A percentile compares a stretch with the other conserved stretches of the same genome.
Evolutionary conservation across 1,140 invertebrate genomes (phyloP).

Genomic region (Cotesia glomerata): DNA sequence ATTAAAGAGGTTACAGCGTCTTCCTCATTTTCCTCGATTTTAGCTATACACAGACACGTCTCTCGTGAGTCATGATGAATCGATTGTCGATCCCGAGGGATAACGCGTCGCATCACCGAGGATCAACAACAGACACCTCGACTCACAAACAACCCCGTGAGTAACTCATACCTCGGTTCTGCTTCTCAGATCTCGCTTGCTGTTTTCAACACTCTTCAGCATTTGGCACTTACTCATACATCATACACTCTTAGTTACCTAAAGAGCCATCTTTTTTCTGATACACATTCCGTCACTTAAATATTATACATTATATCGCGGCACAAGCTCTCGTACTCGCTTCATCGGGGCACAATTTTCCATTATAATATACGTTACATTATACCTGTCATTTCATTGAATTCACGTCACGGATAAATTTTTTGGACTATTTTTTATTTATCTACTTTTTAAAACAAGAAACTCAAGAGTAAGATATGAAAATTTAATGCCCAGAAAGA

Average conservation of each 20-base stretch:
- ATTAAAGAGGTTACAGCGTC: conserved; percentile 12
- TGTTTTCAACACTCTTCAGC: background rate
- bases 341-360: background rate
- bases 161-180: background rate
- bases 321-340: background rate
- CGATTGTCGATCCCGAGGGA: conserved; percentile 58
- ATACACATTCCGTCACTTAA: conserved; percentile 16
- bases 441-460: no score
- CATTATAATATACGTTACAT: background rate
- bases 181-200: background rate
- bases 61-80: conserved; percentile 50
- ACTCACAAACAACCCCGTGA: conserved; percentile 27
- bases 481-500: no score
- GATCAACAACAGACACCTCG: conserved; percentile 47
- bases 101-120: conserved; percentile 55
- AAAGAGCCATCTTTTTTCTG: background rate
- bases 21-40: conserved; percentile 13
- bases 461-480: no score
- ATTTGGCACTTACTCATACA: no score
- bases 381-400: background rate
- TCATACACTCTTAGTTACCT: background rate
- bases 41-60: conserved; percentile 32
- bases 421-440: no score
- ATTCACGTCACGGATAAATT: no score
- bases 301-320: conserved; percentile 12